A percentile compares a stretch with the other conserved stretches of the same genome.
Conservation (phyloP, 1,140 invertebrate genomes). For the Aphelenchoides avenae region DNA sequence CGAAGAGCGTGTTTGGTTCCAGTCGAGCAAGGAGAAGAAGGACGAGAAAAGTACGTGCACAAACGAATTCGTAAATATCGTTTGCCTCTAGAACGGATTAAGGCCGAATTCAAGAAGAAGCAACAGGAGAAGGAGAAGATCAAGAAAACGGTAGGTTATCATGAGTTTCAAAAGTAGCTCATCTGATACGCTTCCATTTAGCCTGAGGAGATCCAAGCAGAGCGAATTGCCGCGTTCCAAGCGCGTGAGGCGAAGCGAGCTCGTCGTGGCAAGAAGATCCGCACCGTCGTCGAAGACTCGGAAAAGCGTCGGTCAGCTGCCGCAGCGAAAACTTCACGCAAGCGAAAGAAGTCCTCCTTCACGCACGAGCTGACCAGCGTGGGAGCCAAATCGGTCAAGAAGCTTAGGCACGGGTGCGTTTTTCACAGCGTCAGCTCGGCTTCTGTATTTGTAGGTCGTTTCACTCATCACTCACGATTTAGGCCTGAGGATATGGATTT, state of each 20-base stretch:
- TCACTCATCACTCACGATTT: conserved; percentile 10
- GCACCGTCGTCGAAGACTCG: conserved; percentile 31
- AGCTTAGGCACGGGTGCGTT: conserved; percentile 32
- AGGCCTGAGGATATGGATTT: conserved; percentile 50
- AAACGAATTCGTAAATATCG: neutral
- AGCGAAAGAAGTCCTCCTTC: conserved; percentile 36
- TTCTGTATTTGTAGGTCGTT: conserved; percentile 8
- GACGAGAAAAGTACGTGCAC: conserved; percentile 26
- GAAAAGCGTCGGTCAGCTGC: neutral
- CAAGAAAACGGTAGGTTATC: neutral
- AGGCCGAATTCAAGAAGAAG: conserved; percentile 24
- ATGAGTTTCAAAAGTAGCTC: conserved; percentile 6
- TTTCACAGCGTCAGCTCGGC: neutral
- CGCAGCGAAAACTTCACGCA: no score
- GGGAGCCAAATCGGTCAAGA: conserved; percentile 29
- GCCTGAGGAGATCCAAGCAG: no score
- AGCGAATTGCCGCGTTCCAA: conserved; percentile 43
- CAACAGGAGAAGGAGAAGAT: neutral
- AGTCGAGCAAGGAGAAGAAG: conserved; percentile 63
- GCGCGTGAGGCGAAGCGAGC: conserved; percentile 38
- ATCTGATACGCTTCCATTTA: conserved; percentile 18
- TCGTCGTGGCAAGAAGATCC: conserved; percentile 16
- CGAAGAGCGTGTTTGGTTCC: conserved; percentile 75
- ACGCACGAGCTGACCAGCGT: conserved; percentile 30
- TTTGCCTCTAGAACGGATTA: conserved; percentile 17